phyloP scores from a whole-genome alignment of 1,140 invertebrate genomes.

The Eupeodes corollae region DNA sequence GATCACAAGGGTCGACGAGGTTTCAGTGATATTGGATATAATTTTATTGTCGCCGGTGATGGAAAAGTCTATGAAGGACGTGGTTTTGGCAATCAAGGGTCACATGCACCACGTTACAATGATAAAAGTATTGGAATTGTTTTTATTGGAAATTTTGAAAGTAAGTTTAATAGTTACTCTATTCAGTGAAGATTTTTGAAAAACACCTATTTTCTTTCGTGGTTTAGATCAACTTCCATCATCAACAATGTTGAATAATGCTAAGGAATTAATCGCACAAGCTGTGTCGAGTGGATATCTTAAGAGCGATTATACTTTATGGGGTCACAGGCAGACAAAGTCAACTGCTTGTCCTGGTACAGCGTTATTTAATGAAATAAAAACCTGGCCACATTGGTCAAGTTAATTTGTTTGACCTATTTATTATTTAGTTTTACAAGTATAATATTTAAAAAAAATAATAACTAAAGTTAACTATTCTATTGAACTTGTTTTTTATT shows the following conservation, averaged over 20 bases:
- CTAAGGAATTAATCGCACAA: slow-evolving; percentile 47
- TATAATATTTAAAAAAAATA: no score
- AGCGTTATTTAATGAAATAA: slow-evolving; percentile 41
- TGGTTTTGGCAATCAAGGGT: slow-evolving; percentile 55
- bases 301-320: slow-evolving; percentile 36
- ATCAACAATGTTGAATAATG: slow-evolving; percentile 45
- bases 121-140: slow-evolving; percentile 52
- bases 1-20: slow-evolving; percentile 45
- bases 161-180: slow-evolving; percentile 6
- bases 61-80: slow-evolving; percentile 53
- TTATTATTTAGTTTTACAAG: no score
- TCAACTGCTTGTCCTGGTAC: slow-evolving; percentile 58
- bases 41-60: slow-evolving; percentile 43
- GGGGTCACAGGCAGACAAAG: slow-evolving; percentile 57
- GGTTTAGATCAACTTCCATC: slow-evolving; percentile 39
- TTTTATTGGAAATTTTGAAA: slow-evolving; percentile 46
- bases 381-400: slow-evolving; percentile 39
- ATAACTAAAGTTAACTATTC: no score
- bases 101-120: slow-evolving; percentile 57
- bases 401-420: no score
- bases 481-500: no score
- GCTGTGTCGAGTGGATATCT: slow-evolving; percentile 41
- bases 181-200: slow-evolving; percentile 36
- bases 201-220: not conserved
- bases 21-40: slow-evolving; percentile 63